Evolutionary conservation across 2,113 vertebrate species (phyloP), one percentile per base, ranked within the genome.

Genomic region (Australoheros scitulus): DNA sequence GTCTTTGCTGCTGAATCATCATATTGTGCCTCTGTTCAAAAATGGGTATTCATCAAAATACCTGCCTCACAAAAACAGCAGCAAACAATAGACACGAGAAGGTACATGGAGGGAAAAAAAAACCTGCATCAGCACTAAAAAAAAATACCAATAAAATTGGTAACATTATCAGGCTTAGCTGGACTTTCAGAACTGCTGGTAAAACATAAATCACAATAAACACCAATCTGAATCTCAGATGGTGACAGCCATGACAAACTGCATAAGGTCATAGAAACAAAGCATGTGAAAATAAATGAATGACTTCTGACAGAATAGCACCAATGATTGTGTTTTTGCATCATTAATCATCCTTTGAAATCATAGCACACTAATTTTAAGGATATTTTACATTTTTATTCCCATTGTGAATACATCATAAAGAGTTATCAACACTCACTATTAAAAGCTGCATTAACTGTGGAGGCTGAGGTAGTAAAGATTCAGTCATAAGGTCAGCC

Each of bases 1-100:
- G 58, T 85, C 24, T 57, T n/a, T 2, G 2, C 17, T 22, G 70
- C 86, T 91, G 86, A 89, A 61, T 90, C 68, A 76, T 76, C 63
- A 61, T 20, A 57, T 60, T 65, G 22, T 56, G 17, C 26, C 56
- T 26, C 38, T 60, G 55, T 63, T 78, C n/a, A 77, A 52, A 55
- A 55, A 3, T 14, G 2, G 57, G 47, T 58, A 26, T 80, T 76
- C 50, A 79, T 85, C 29, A 55, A 38, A 86, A 76, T 38, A 65
- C 18, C 24, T 38, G 26, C 11, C 8, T 57, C 41, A 52, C 58
- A 64, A 84, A 79, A 63, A 32, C 65, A 58, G 56, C 63, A 81
- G 59, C 26, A 80, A 88, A 85, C 38, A 87, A 68, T 17, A 47
- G 79, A 58, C 5, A 17, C 68, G 50, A 79, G 36, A 47, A 36